Base-by-base conservation (phyloP, 2,888 invertebrate genomes). In the Plemyria rubiginata region DNA sequence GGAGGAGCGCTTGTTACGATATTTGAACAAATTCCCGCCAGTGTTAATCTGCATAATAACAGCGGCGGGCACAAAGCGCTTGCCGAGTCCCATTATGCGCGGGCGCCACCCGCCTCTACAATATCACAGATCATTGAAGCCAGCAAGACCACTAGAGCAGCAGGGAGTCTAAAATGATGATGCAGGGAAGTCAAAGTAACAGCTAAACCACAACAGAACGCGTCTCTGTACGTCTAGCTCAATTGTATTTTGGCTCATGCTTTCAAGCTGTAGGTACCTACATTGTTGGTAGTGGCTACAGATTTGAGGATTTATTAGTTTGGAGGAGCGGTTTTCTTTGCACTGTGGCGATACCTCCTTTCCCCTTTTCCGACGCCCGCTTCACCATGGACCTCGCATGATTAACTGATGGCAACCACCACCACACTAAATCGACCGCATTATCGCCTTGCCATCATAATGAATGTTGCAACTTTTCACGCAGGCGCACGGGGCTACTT, bases 31-130 rank as follows among this genome's bases (percentile, higher is more conserved):
- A 92, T 92, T 92, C 92, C 92, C 90, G 90, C 81, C 90, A 90
- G 92, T 92, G 92, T 91, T 91, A 91, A 92, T 92, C 92, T 92
- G 92, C 92, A 92, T 92, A 92, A 92, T 92, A 92, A 91, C 89
- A 91, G 88, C 90, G 86, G 84, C 86, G 81, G 85, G 80, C 82
- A 89, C 90, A 91, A 91, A 91, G 90, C 87, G 85, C 78, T 84
- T 81, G 90, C 92, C 88, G 91, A 86, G 90, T 82, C 84, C 87
- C 88, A 90, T 90, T 91, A 91, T 85, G 81, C 84, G 80, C 87
- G 87, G 88, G 88, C 92, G 90, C 91, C 90, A 93, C 88, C 88
- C 90, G 82, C 85, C 83, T 81, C 81, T 54, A 57, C 80, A 80
- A 75, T 80, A 46, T 77, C 73, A 73, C 72, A 70, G 65, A 16